Conservation (phyloP, 1,140 invertebrate species). For the Phortica variegata region DNA sequence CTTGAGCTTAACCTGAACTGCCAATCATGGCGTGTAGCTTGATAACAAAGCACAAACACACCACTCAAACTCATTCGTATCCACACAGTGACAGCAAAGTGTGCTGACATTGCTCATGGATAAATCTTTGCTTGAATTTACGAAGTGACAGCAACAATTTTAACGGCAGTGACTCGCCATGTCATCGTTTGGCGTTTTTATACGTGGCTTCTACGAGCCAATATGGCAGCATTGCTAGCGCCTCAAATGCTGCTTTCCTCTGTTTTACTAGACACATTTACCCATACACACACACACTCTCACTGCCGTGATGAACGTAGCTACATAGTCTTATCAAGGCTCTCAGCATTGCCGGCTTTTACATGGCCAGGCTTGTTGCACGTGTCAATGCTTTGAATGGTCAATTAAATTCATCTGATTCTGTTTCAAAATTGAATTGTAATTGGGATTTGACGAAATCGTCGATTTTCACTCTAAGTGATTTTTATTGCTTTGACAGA, state of each 20-base stretch:
- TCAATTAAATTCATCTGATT: slow-evolving; percentile 44
- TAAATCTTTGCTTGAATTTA: slow-evolving; percentile 9
- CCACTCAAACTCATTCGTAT: no score
- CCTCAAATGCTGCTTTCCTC: no score
- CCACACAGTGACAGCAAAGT: slow-evolving; percentile 43
- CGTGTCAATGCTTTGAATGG: slow-evolving; percentile 48
- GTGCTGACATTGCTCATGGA: slow-evolving; percentile 2
- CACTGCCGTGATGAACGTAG: slow-evolving; percentile 1
- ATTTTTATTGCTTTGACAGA: no score
- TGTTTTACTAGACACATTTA: no score
- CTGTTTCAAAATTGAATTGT: slow-evolving; percentile 22
- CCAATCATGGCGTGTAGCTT: slow-evolving; percentile 33
- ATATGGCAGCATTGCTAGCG: no score
- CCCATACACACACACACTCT: no score
- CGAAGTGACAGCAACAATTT: slow-evolving; percentile 41
- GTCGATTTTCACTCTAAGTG: slow-evolving; percentile 3
- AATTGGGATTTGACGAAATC: slow-evolving; percentile 16
- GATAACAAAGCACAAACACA: slow-evolving; percentile 15
- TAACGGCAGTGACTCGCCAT: slow-evolving; percentile 8
- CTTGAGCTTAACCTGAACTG: slow-evolving; percentile 46
- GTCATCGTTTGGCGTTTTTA: no score
- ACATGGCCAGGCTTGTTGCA: slow-evolving; percentile 26
- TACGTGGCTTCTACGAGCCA: no score
- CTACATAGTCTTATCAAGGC: slow-evolving; percentile 15
- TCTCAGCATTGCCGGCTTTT: not conserved